Percentiles rank a stretch among this genome's conserved stretches.
phyloP scores from a whole-genome alignment of 2,113 vertebrate genomes.

The Erythrocercus mccallii region DNA sequence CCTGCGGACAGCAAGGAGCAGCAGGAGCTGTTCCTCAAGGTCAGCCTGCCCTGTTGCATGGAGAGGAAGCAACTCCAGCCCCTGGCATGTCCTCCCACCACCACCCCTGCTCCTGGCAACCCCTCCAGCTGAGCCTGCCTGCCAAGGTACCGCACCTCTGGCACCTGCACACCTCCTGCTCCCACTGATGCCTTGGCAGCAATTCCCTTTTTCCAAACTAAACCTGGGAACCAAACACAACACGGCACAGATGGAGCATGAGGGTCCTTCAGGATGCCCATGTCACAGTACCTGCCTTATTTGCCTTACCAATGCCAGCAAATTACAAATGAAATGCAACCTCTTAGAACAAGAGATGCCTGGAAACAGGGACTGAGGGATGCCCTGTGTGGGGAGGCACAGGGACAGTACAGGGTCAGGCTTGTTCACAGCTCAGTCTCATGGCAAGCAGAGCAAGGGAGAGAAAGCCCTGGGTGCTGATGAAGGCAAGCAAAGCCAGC shows the following conservation, averaged over 20 bases:
- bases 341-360: not conserved
- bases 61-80: not conserved
- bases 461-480: not conserved
- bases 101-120: not conserved
- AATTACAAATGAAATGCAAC: not conserved
- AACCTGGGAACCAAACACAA: not conserved
- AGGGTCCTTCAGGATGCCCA: not conserved
- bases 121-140: not conserved
- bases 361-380: not conserved
- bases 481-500: not conserved
- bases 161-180: not conserved
- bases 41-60: not conserved
- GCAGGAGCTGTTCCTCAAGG: not conserved
- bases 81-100: not conserved
- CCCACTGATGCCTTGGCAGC: not conserved
- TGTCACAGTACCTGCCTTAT: accelerated
- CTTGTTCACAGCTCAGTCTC: not conserved
- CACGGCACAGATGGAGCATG: not conserved
- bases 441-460: not conserved
- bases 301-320: not conserved
- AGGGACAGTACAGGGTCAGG: not conserved
- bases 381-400: not conserved
- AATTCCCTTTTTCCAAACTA: not conserved
- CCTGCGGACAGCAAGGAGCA: not conserved
- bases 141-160: not conserved